These are phyloP conservation scores for Episyrphus balteatus DNA, from an alignment of 1,140 invertebrate species.

Conservation along the genomic window DNA sequence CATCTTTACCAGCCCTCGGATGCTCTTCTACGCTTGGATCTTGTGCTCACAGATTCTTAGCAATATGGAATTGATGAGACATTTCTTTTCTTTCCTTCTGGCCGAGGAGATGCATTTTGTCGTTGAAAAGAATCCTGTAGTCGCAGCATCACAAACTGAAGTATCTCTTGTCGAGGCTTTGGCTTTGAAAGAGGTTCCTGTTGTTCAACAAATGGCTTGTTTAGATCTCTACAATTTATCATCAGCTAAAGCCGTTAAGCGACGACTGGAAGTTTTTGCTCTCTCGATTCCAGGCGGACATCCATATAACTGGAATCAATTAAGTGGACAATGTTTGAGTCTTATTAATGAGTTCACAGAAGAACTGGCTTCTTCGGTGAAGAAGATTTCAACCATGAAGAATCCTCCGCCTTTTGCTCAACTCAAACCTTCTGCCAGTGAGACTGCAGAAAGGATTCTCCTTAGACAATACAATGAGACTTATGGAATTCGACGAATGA, in stretches of 20 bases:
- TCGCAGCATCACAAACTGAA: constrained; percentile 6
- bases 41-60: constrained; percentile 55
- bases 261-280: constrained; percentile 52
- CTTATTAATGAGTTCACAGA: constrained; percentile 50
- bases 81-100: constrained; percentile 55
- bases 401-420: not conserved
- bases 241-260: constrained; percentile 39
- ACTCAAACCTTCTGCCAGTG: constrained; percentile 14
- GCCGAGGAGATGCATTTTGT: constrained; percentile 54
- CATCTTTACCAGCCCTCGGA: constrained; percentile 15
- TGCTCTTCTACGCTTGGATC: constrained; percentile 54
- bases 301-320: constrained; percentile 65
- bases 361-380: constrained; percentile 45
- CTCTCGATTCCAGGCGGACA: constrained; percentile 64
- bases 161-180: constrained; percentile 46
- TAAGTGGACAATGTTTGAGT: constrained; percentile 47
- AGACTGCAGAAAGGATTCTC: constrained; percentile 22
- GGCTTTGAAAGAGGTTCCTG: constrained; percentile 42
- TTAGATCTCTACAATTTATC: constrained; percentile 53
- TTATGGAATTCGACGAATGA: constrained; percentile 37
- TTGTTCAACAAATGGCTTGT: constrained; percentile 58
- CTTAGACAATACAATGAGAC: constrained; percentile 35
- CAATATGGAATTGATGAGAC: constrained; percentile 54
- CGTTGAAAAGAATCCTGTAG: constrained; percentile 33
- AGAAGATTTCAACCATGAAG: constrained; percentile 33